Evolutionary conservation across 2,113 vertebrate genomes (phyloP), one percentile per base, ranked within the genome.

Genomic region (Sylvia atricapilla): DNA sequence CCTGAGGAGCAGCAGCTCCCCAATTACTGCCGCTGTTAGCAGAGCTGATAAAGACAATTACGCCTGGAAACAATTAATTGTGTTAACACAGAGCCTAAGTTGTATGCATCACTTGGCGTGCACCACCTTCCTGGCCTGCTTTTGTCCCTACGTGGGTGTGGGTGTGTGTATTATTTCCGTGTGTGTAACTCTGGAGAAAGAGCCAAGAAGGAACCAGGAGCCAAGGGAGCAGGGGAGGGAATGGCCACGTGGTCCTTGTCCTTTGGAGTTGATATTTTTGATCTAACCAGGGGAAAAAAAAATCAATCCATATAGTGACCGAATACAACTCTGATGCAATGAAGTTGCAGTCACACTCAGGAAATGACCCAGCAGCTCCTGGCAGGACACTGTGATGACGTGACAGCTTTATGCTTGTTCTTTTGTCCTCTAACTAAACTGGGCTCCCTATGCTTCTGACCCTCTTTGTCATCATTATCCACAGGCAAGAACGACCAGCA

Each of bases 11-110:
- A 43, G 63, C 33, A 85, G 41, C 52, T 95, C 64, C 37, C 76
- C 80, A 84, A 30, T 89, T 90, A 84, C 85, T n/a, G 18, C 73
- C 73, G 52, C 75, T 67, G 60, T 80, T 81, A 86, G 59, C 76
- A 22, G 24, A 53, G 76, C 56, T 93, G 93, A 93, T 96, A 87
- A 94, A 56, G 81, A 46, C 50, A 95, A 89, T 92, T 92, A 89
- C 33, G 58, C 41, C 66, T 91, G 77, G 74, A 86, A 94, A 92
- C 50, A 84, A 93, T 85, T 80, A 91, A 88, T 68, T 81, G 76
- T 56, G 70, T 76, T 86, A 87, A 74, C 63, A 74, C 63, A 33
- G 20, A 74, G 62, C 53, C 35, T 17, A 18, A 79, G 41, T 23
- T 90, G 44, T 21, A 55, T 28, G 44, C 82, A 44, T 88, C 35